Percentiles rank a stretch among this genome's conserved stretches.
Conservation (phyloP, 2,113 vertebrate species). For the Ctenomys sociabilis region DNA sequence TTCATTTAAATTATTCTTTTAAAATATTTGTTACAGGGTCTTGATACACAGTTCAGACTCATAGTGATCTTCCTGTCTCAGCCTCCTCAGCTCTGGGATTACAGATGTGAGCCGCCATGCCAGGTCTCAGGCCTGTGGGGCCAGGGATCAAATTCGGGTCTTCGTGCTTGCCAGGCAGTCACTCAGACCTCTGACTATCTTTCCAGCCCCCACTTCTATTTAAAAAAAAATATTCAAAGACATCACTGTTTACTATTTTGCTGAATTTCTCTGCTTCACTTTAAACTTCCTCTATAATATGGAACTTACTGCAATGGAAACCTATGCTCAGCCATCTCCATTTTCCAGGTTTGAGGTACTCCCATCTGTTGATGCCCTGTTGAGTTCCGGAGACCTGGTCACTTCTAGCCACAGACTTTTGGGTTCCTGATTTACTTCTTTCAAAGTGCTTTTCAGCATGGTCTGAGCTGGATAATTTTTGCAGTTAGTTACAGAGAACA, state of each 20-base stretch:
- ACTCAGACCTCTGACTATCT: too few species aligned
- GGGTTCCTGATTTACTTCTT: background rate
- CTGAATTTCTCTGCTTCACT: slow-evolving; percentile 43
- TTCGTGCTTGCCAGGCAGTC: too few species aligned
- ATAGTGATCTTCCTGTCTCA: too few species aligned
- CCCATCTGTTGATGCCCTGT: slow-evolving; percentile 50
- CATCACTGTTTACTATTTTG: background rate
- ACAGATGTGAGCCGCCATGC: too few species aligned
- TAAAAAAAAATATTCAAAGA: slow-evolving; percentile 1
- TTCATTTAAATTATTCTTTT: background rate
- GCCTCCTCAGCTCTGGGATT: too few species aligned
- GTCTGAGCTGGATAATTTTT: background rate
- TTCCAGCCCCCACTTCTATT: too few species aligned
- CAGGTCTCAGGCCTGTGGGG: too few species aligned
- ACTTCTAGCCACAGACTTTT: slow-evolving; percentile 14
- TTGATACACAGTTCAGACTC: too few species aligned
- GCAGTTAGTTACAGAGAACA: background rate
- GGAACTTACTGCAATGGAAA: slow-evolving; percentile 8
- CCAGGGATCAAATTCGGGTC: too few species aligned
- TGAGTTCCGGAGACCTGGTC: background rate
- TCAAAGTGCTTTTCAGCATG: slow-evolving; percentile 10
- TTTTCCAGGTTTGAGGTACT: slow-evolving; percentile 62
- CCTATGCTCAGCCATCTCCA: background rate
- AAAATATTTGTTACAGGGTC: too few species aligned
- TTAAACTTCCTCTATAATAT: slow-evolving; percentile 26